These are phyloP conservation scores for Galeruca laticollis DNA, from an alignment of 2,888 invertebrate genomes.

Conservation along the genomic window DNA sequence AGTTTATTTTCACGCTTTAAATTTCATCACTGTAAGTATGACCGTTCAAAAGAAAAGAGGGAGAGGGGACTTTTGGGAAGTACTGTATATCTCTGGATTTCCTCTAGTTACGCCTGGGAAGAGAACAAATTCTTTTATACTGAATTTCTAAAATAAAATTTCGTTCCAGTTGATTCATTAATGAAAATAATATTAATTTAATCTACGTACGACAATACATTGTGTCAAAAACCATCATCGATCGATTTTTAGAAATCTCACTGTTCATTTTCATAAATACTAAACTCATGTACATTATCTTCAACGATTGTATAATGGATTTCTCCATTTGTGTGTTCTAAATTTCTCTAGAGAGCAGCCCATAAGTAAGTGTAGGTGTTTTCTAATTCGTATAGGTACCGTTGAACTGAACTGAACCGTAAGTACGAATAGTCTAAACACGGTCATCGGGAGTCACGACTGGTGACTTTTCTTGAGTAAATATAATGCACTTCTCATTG, in stretches of 20 bases:
- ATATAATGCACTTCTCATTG: constrained; percentile 39
- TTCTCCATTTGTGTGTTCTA: constrained; percentile 38
- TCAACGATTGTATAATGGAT: constrained; percentile 20
- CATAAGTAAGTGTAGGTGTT: constrained; percentile 35
- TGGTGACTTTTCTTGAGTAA: constrained; percentile 34
- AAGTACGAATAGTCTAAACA: constrained; percentile 24
- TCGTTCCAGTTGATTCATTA: too few species aligned
- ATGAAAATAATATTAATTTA: too few species aligned
- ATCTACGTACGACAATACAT: too few species aligned
- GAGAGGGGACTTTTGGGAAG: too few species aligned
- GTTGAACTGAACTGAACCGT: constrained; percentile 19
- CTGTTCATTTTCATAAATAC: background rate
- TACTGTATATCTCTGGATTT: too few species aligned
- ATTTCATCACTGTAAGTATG: too few species aligned
- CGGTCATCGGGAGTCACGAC: constrained; percentile 37
- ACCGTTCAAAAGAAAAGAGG: too few species aligned
- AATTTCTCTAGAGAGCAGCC: constrained; percentile 35
- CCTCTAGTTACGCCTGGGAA: too few species aligned
- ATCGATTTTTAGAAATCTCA: background rate
- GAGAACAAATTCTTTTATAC: too few species aligned
- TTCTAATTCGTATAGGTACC: constrained; percentile 39
- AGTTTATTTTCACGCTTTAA: too few species aligned
- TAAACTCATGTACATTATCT: background rate
- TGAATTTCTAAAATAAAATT: too few species aligned
- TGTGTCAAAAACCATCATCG: background rate